These are phyloP conservation scores for Smithornis capensis DNA, from an alignment of 2,113 vertebrate species.

Conservation along the genomic window DNA sequence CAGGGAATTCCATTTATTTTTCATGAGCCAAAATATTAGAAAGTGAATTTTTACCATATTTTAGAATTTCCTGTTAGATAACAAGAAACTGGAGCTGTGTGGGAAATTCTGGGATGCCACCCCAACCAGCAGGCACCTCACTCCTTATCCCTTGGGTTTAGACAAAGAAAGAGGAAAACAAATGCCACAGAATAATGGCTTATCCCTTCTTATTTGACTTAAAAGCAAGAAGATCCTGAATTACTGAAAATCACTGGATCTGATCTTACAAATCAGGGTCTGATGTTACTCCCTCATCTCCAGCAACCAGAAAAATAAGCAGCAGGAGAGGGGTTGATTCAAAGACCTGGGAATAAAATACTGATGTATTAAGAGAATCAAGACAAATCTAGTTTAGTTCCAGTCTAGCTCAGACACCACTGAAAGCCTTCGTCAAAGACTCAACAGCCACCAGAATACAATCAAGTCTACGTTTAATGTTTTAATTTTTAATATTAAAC, in stretches of 20 bases:
- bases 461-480: background rate
- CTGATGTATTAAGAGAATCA: background rate
- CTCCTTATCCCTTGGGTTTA: background rate
- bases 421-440: background rate
- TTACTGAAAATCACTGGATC: background rate
- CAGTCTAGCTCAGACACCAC: background rate
- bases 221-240: background rate
- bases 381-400: background rate
- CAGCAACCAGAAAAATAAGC: background rate
- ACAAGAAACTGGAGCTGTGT: background rate
- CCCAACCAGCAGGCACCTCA: background rate
- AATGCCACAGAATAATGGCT: background rate
- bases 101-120: conserved; percentile 5
- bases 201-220: background rate
- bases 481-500: background rate
- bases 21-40: background rate
- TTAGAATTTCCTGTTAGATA: conserved; percentile 5
- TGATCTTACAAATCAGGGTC: background rate
- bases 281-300: background rate
- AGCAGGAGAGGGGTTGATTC: background rate
- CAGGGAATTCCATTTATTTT: background rate
- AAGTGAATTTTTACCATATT: conserved; percentile 23
- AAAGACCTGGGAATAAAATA: background rate
- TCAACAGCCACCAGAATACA: background rate
- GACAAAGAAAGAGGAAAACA: background rate